Conservation (phyloP, 2,797 vertebrate species). For the Agapornis canus region DNA sequence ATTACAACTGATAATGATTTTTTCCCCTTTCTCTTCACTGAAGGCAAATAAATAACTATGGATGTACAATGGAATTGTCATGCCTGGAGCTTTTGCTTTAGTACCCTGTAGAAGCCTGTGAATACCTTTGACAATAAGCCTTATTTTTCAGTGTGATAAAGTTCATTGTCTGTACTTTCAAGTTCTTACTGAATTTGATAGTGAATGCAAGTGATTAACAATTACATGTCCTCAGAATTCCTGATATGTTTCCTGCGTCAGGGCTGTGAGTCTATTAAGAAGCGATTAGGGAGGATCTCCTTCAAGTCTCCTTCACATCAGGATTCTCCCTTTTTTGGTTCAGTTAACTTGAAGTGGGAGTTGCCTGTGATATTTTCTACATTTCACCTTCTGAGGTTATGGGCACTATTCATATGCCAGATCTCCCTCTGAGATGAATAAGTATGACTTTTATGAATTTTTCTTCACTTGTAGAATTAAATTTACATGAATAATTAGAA, state of each 20-base stretch:
- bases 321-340: slow-evolving; percentile 82
- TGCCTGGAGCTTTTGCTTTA: slow-evolving; percentile 13
- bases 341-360: slow-evolving; percentile 82
- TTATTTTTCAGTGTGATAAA: slow-evolving; percentile 25
- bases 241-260: slow-evolving; percentile 79
- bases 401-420: slow-evolving; percentile 78
- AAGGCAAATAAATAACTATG: slow-evolving; percentile 45
- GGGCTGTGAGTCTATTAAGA: slow-evolving; percentile 78
- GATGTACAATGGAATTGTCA: slow-evolving; percentile 20
- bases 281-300: slow-evolving; percentile 80
- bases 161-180: slow-evolving; percentile 39
- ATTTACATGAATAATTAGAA: slow-evolving; percentile 83
- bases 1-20: slow-evolving; percentile 49
- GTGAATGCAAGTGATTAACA: slow-evolving; percentile 76
- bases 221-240: slow-evolving; percentile 77
- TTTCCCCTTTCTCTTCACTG: neutral
- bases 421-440: slow-evolving; percentile 81
- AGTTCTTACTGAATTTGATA: slow-evolving; percentile 62
- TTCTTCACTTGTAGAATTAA: slow-evolving; percentile 82
- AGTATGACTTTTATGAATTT: slow-evolving; percentile 83
- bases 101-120: neutral
- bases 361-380: slow-evolving; percentile 82
- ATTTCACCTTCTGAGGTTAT: slow-evolving; percentile 83
- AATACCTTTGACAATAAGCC: neutral
- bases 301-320: slow-evolving; percentile 83